These are phyloP conservation scores for Eurystomus glaucurus DNA, from an alignment of 2,797 vertebrate genomes.

Conservation along the genomic window DNA sequence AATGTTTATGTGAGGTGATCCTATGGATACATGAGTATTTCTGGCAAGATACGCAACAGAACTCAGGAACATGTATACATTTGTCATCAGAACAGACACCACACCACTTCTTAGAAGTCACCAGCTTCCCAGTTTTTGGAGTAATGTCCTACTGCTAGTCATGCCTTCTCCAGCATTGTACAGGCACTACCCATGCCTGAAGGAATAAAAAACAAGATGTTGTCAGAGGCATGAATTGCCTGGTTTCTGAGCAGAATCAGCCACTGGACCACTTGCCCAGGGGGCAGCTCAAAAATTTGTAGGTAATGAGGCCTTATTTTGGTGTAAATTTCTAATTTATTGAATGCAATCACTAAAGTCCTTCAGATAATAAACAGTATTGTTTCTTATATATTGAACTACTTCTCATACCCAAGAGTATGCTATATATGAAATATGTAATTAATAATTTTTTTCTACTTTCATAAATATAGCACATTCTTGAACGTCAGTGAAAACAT, in stretches of 20 bases:
- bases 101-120: neutral
- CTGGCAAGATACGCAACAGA: neutral
- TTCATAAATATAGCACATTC: neutral
- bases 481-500: neutral
- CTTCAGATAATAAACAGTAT: neutral
- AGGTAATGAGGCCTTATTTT: neutral
- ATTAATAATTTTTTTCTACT: neutral
- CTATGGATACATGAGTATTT: accelerated
- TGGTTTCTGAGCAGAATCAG: neutral
- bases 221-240: neutral
- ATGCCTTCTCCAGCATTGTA: accelerated
- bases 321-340: neutral
- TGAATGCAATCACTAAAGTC: neutral
- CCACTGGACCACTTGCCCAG: neutral
- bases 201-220: neutral
- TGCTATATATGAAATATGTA: neutral
- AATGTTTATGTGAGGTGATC: neutral
- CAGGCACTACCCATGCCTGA: neutral
- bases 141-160: neutral
- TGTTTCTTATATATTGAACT: neutral
- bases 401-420: neutral
- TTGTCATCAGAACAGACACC: neutral
- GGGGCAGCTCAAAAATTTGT: neutral
- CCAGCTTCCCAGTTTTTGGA: accelerated
- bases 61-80: neutral